These are phyloP conservation scores for Orthosia gothica DNA, from an alignment of 2,888 invertebrate species.

Conservation along the genomic window DNA sequence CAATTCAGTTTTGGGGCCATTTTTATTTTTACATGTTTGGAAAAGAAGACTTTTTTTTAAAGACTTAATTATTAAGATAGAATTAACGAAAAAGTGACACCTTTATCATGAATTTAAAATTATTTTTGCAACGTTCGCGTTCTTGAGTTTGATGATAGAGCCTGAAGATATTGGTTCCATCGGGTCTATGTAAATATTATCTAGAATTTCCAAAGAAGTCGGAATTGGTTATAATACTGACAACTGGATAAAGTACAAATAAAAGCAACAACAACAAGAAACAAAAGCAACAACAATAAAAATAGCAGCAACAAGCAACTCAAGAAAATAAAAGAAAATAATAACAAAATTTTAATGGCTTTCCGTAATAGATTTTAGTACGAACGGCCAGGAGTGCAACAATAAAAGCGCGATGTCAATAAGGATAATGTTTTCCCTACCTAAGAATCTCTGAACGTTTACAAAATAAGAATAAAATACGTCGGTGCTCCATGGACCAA, in stretches of 20 bases:
- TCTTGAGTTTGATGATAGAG: too few species aligned
- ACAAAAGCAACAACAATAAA: too few species aligned
- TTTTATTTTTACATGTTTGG: too few species aligned
- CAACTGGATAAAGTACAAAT: background rate
- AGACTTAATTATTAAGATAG: too few species aligned
- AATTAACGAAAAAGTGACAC: too few species aligned
- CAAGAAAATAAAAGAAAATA: background rate
- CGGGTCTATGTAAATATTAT: background rate
- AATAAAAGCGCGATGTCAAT: background rate
- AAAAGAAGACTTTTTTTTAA: too few species aligned
- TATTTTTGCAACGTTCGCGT: too few species aligned
- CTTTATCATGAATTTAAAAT: too few species aligned
- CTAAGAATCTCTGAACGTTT: background rate
- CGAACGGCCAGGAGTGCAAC: background rate
- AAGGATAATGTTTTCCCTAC: background rate
- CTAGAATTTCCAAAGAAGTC: background rate
- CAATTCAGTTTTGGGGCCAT: background rate
- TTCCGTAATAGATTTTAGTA: background rate
- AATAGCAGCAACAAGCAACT: background rate
- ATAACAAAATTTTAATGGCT: background rate
- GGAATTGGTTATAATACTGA: background rate
- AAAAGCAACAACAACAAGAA: too few species aligned
- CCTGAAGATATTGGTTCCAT: too few species aligned
- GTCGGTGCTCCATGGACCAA: too few species aligned
- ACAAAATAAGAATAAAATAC: background rate